Base-by-base conservation (phyloP, 1,140 invertebrate genomes). In the Panagrolaimus sp. region DNA sequence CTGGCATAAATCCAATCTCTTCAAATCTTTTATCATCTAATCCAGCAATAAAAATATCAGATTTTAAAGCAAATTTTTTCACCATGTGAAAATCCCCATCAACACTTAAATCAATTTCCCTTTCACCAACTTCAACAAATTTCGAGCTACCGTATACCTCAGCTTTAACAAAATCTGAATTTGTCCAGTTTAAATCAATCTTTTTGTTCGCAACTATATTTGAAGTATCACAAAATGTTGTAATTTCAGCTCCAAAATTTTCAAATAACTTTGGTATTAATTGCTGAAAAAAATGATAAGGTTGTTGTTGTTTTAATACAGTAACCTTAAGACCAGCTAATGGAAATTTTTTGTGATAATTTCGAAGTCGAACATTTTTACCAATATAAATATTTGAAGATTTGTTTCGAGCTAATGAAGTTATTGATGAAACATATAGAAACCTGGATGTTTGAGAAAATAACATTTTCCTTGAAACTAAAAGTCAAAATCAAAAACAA, bases 41-140 rank as follows among this genome's bases (percentile, higher is more conserved):
- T 23, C 70, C 71, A 23, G 71, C 67, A 43, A 69, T 48, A 14
- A 69, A 48, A 31, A 69, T 48, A 51, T 69, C 67, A 13, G 67
- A 68, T 23, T 69, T 69, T 23, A 23, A 9, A 3, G 67, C 9
- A 20, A 71, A 27, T 16, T 69, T 69, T 20, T 38, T 68, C 4
- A 69, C 38, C 11, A 69, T 23, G 43, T 69, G 25, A 1, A 69
- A 68, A 44, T 69, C 67, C 43, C 67, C 67, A 7, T 23, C 20
- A 13, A 31, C 67, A 9, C 14, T 69, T 31, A 69, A 69, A 51
- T 69, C 66, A 38, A 69, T 44, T 25, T 31, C 23, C 11, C 67
- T 23, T 8, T 62, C 67, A 51, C 38, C 11, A 13, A 38, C 14
- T 48, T 69, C 67, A 7, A 71, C 20, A 16, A 25, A 7, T 23